These are phyloP conservation scores for Drosophila setosimentum DNA, from an alignment of 2,888 invertebrate genomes.

Conservation along the genomic window DNA sequence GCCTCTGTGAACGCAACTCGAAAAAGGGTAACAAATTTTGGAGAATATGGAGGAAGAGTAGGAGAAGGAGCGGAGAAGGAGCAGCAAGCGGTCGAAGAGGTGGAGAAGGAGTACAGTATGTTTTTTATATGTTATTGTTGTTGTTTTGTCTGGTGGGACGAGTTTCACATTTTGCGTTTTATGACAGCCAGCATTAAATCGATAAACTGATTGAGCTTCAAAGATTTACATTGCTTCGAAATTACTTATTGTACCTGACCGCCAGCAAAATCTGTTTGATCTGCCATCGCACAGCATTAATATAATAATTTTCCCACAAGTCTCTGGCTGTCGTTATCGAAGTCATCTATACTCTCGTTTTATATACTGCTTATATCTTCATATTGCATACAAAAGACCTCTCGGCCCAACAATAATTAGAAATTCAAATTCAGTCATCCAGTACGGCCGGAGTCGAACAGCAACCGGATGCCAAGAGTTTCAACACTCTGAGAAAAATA, in stretches of 20 bases:
- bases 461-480: background rate
- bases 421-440: constrained; percentile 55
- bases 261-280: constrained; percentile 50
- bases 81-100: background rate
- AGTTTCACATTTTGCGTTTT: constrained; percentile 56
- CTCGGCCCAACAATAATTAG: constrained; percentile 44
- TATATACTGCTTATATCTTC: background rate
- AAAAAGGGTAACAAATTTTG: constrained; percentile 32
- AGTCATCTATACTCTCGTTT: constrained; percentile 6
- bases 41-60: background rate
- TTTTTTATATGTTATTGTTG: background rate
- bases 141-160: background rate
- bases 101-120: background rate
- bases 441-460: background rate
- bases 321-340: constrained; percentile 7
- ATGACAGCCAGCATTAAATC: constrained; percentile 70
- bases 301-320: constrained; percentile 35
- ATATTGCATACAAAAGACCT: constrained; percentile 11
- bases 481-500: background rate
- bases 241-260: constrained; percentile 46
- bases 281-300: constrained; percentile 22
- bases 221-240: constrained; percentile 69
- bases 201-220: constrained; percentile 73
- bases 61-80: background rate
- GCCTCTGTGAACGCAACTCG: constrained; percentile 16